Conservation (phyloP, 1,140 invertebrate genomes). For the Dreissena polymorpha region DNA sequence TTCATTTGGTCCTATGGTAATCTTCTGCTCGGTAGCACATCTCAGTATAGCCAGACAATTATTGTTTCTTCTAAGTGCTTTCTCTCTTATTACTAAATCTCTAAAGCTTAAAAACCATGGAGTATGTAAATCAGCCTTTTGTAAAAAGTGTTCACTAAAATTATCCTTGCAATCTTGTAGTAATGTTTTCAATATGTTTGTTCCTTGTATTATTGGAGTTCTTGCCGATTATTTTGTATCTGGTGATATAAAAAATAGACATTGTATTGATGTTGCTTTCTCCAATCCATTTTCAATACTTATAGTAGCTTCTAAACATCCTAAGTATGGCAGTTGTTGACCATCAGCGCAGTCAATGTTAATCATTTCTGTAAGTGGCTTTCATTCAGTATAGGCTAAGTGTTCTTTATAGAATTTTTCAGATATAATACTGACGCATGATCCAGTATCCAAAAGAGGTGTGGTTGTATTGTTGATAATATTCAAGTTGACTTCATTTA, state of each 20-base stretch:
- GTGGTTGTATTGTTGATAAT: no score
- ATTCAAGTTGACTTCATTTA: no score
- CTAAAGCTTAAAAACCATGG: neutral
- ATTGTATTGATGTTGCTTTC: neutral
- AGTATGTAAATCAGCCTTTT: neutral
- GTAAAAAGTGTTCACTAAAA: slow-evolving; percentile 13
- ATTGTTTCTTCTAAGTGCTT: neutral
- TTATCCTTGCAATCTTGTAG: neutral
- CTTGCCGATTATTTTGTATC: no score
- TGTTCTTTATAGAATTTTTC: no score
- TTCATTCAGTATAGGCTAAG: no score
- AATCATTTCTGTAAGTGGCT: no score
- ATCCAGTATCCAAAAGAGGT: no score
- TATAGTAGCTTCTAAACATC: neutral
- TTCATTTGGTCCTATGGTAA: no score
- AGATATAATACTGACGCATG: no score
- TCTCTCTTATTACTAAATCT: neutral
- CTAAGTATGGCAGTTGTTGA: neutral
- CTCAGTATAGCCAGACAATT: neutral
- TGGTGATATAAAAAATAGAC: neutral
- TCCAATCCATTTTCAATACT: neutral
- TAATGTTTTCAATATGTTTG: slow-evolving; percentile 5
- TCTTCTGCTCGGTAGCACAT: neutral
- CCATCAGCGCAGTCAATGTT: neutral
- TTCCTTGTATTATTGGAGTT: neutral